phyloP scores from a whole-genome alignment of 2,113 vertebrate genomes.

The Butorides virescens region DNA sequence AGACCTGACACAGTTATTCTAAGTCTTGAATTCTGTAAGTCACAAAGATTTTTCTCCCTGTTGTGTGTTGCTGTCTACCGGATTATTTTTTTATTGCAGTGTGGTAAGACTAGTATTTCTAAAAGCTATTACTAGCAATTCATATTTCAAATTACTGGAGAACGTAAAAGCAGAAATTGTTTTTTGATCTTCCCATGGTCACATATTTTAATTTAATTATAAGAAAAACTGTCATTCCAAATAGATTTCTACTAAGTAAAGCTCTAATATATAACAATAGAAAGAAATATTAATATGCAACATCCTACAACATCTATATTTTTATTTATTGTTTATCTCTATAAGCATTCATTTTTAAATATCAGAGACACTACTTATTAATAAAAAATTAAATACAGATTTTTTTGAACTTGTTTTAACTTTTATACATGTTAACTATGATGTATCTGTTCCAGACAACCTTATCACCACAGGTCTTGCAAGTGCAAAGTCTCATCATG shows the following conservation, averaged over 20 bases:
- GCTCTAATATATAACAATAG: neutral
- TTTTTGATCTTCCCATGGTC: neutral
- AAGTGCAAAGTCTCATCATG: neutral
- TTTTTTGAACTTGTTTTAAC: neutral
- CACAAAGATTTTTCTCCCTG: neutral
- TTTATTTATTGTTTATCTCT: neutral
- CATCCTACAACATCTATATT: neutral
- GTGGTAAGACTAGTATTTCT: neutral
- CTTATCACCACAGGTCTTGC: neutral
- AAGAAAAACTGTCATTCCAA: neutral
- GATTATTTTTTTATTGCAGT: neutral
- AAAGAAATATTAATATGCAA: neutral
- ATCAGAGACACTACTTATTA: neutral
- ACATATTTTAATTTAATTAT: neutral
- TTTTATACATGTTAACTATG: neutral
- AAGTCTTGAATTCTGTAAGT: neutral
- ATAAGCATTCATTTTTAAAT: neutral
- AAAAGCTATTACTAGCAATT: neutral
- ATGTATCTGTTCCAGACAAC: neutral
- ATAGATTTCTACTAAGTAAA: neutral
- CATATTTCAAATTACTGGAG: neutral
- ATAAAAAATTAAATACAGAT: neutral
- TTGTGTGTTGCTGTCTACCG: neutral
- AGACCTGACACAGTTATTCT: neutral
- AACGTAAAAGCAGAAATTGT: neutral